Base-by-base conservation (phyloP, 1,140 invertebrate species). In the Mycetomoellerius zeteki region DNA sequence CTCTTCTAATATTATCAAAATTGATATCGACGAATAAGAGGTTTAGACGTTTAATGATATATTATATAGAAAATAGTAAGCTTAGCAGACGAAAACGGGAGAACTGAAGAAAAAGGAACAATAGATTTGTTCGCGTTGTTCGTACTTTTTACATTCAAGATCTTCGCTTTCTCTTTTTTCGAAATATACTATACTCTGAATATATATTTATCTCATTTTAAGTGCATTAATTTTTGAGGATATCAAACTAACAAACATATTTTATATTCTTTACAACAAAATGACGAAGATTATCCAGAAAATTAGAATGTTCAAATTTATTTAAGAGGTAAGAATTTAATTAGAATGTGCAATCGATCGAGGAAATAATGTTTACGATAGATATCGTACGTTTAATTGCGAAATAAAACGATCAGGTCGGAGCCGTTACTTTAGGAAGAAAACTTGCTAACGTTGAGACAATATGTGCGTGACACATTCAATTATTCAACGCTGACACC, bases 401-500 rank as follows among this genome's bases (percentile, higher is more conserved):
- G 21, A n/a, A 27, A 77, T 81, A 37, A 27, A 71, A 65, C 37
- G n/a, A 12, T 7, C 47, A 33, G 30, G 16, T 30, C 43, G 27
- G n/a, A 43, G 37, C 16, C 27, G 37, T 47, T 64, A 30, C 6
- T 8, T 80, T 19, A 27, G 10, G 8, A 60, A 76, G 71, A 76
- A 84, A 75, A 76, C 67, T 76, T 64, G 37, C 47, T 12, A 19
- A 30, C 37, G 69, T 52, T 54, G 78, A 43, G 65, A 84, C 87
- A 91, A 88, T 85, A 91, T 76, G 65, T 80, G 56, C 43, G 58
- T 80, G 81, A 90, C 69, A 72, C 43, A 85, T 89, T 89, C 65
- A 89, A 91, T 92, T 89, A 92, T 92, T 90, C 84, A 87, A 76
- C 67, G 52, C 56, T 75, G 54, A 64, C 64, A 58, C 19, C 67